Evolutionary conservation across 2,888 invertebrate species (phyloP), one percentile per base, ranked within the genome.

Genomic region (Mythimna vitellina): DNA sequence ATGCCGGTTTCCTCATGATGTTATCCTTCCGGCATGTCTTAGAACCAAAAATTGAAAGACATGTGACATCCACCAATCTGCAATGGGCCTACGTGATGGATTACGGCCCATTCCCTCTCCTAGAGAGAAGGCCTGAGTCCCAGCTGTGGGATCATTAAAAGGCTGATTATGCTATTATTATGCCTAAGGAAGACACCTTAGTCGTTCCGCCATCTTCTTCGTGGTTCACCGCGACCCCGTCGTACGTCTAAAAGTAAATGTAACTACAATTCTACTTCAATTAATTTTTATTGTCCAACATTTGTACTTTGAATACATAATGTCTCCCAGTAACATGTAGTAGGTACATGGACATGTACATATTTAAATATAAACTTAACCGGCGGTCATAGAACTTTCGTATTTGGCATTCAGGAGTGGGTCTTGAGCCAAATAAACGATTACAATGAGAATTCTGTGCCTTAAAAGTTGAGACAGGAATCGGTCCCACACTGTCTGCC

Each of bases 401-500:
- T 93, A 93, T 94, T 95, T 96, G 92, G 94, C 94, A 95, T 95
- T 94, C 95, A 92, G 82, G 81, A 86, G 87, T 87, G 88, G 87
- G 88, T 87, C 90, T 88, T 89, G 89, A 92, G 94, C 95, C 95
- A 95, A 95, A 95, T 94, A 93, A 92, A 94, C 90, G 90, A 94
- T 93, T 91, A 95, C 94, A 96, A 95, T 95, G 91, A 89, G 92
- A 92, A 93, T 92, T 91, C 90, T 92, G 88, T 84, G 85, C 90
- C 92, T 90, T 91, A 91, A 88, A 85, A 81, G 88, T 78, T 81
- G 74, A 82, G 87, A 86, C 91, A 89, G 86, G 90, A 89, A 87
- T 89, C 81, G 93, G 94, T 94, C 93, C 94, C 93, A 94, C 92
- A 93, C 92, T 93, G 93, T 95, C 95, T 95, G 91, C 88, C 89